Conservation (phyloP, 2,888 invertebrate genomes). For the Eupsilia transversa region DNA sequence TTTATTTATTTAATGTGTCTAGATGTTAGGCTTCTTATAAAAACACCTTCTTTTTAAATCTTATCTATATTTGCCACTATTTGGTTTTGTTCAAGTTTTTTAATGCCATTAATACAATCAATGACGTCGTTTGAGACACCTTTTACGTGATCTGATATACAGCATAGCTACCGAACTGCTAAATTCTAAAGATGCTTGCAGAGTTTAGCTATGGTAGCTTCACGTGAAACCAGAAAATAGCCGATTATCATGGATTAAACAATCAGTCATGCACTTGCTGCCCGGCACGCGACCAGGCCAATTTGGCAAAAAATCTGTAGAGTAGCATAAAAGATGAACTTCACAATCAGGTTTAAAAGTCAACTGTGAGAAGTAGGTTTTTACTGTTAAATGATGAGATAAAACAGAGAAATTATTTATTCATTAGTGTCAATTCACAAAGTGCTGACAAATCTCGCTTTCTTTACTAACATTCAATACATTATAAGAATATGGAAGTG, state of each 20-base stretch:
- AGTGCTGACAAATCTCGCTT: slow-evolving; percentile 21
- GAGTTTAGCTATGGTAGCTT: background rate
- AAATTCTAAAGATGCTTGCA: background rate
- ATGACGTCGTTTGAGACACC: background rate
- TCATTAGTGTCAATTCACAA: slow-evolving; percentile 45
- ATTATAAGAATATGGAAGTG: background rate
- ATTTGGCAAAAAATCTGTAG: background rate
- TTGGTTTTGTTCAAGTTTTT: background rate
- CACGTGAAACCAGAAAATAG: background rate
- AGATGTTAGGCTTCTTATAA: too few relatives aligned
- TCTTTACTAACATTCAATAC: slow-evolving; percentile 7
- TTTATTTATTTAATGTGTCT: background rate
- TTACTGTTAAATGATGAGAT: slow-evolving; percentile 5
- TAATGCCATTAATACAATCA: background rate
- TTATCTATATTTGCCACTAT: background rate
- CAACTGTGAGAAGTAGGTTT: slow-evolving; percentile 41
- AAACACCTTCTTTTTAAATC: background rate
- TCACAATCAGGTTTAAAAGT: slow-evolving; percentile 21
- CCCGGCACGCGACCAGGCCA: slow-evolving; percentile 12
- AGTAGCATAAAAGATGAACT: background rate
- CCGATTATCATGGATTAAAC: background rate
- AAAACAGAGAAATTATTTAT: slow-evolving; percentile 43
- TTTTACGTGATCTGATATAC: background rate
- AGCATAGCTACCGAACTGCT: background rate
- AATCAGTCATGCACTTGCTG: slow-evolving; percentile 20